Evolutionary conservation across 2,888 invertebrate genomes (phyloP).

Genomic region (Gandaritis pyraliata): DNA sequence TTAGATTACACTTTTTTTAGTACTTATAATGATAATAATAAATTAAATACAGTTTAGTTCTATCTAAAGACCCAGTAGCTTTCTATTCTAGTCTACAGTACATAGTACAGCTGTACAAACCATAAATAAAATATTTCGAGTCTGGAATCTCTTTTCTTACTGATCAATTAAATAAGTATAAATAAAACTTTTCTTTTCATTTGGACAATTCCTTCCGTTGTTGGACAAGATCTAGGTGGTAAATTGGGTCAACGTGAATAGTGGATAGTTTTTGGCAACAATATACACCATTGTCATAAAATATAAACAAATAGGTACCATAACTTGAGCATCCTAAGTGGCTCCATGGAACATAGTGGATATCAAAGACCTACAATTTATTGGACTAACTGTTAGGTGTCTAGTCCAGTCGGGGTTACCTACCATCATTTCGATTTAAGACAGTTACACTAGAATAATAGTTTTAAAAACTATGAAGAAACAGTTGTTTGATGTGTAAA

Average conservation of each 20-base stretch:
- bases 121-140: constrained; percentile 24
- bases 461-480: constrained; percentile 10
- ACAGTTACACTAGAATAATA: constrained; percentile 1
- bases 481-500: constrained; percentile 1
- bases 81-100: constrained; percentile 15
- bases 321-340: neutral
- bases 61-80: constrained; percentile 16
- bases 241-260: neutral
- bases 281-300: neutral
- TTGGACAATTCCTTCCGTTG: neutral
- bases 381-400: no score
- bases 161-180: constrained; percentile 7
- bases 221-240: neutral
- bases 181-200: constrained; percentile 1
- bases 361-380: no score
- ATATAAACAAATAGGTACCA: neutral
- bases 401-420: no score
- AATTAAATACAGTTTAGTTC: constrained; percentile 7
- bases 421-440: no score
- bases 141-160: constrained; percentile 8
- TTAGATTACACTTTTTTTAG: neutral
- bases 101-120: constrained; percentile 31
- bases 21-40: neutral
- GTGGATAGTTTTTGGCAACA: neutral
- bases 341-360: neutral